These are phyloP conservation scores for Ailurus styani DNA, from an alignment of 2,113 vertebrate species.

Conservation along the genomic window DNA sequence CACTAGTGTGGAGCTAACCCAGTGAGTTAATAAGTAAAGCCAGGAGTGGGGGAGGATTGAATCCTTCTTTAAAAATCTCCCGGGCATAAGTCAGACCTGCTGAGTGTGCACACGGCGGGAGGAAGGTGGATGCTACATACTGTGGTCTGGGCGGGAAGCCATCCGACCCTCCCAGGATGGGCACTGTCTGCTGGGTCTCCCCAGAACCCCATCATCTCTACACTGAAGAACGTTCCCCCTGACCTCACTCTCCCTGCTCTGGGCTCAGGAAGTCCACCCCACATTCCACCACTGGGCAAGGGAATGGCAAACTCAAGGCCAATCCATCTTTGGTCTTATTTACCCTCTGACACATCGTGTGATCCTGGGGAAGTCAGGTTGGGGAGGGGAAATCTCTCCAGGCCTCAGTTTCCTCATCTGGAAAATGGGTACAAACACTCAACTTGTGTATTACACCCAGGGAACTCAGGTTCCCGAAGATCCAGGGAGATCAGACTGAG, in stretches of 20 bases:
- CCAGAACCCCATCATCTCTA: neutral
- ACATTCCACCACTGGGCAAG: neutral
- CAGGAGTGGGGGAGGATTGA: neutral
- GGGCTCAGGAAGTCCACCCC: neutral
- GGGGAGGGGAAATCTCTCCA: neutral
- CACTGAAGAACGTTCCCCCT: neutral
- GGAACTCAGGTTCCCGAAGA: neutral
- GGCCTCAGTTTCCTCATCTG: neutral
- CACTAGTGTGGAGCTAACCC: rapidly evolving
- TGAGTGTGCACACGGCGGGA: rapidly evolving
- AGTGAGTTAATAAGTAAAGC: neutral
- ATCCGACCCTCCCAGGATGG: too few relatives aligned
- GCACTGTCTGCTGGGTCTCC: neutral
- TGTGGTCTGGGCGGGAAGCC: neutral
- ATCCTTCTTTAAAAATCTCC: neutral
- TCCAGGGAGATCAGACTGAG: neutral
- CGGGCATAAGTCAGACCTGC: neutral
- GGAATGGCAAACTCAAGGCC: neutral
- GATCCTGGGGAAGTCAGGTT: neutral
- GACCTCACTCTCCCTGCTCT: neutral
- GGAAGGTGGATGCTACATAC: rapidly evolving
- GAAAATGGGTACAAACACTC: neutral
- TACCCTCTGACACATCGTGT: neutral
- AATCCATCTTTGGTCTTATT: neutral
- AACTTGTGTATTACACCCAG: neutral